Evolutionary conservation across 2,113 vertebrate species (phyloP), one percentile per base, ranked within the genome.

Genomic region (Archilochus colubris): DNA sequence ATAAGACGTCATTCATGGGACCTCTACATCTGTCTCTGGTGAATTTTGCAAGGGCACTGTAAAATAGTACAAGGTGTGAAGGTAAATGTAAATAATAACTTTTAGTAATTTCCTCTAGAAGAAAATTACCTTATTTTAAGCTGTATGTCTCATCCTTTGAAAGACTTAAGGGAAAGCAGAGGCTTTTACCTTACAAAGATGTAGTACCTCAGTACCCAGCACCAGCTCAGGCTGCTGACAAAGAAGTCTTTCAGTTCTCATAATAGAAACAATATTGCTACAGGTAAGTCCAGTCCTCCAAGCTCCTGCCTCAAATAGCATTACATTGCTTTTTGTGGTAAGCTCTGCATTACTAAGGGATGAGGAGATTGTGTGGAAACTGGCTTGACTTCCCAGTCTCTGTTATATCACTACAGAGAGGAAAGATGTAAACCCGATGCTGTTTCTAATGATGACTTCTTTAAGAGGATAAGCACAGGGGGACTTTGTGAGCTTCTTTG

Each of bases 51-150:
- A 90, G 64, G 43, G 18, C 12, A 18, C 23, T 4, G 22, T 69
- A 74, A 86, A 91, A 63, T 31, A 83, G 30, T 59, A 59, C 62
- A 69, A 74, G 57, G 19, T 59, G 30, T n/a, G 83, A 88, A 19
- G 38, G 22, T n/a, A 58, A 73, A 64, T 50, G 44, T 66, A 57
- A 72, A 89, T 36, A 91, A 48, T 59, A 79, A 89, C 57, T 75
- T 70, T 83, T 53, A 33, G 33, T 33, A 33, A 33, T 33, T 33
- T 33, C n/a, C 33, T 28, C 33, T 72, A 58, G 30, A 72, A 76
- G 78, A 82, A 89, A 88, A 82, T 78, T 46, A 68, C 48, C 53
- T 88, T 77, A 85, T 91, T 97, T 95, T 79, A 95, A 82, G 54
- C 40, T 31, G 40, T 72, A 68, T 15, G 14, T 91, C 61, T 89